Conservation (phyloP, 1,140 invertebrate genomes). For the Zaprionus africanus region DNA sequence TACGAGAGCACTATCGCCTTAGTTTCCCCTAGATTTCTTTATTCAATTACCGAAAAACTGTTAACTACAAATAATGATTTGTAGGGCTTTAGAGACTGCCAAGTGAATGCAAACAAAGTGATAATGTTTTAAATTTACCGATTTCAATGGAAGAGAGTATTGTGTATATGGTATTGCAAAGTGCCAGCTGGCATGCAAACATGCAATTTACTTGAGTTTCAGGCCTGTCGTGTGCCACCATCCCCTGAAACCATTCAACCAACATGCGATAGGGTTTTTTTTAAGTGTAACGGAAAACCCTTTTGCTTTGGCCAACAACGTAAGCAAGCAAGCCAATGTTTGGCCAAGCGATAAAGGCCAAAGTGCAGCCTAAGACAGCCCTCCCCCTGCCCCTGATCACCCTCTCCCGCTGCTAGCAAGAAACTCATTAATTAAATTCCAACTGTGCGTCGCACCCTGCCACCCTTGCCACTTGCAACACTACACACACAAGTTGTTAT, state of each 20-base stretch:
- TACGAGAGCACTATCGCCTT: neutral
- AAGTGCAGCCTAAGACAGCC: constrained; percentile 47
- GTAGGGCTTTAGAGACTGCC: neutral
- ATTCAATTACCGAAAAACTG: neutral
- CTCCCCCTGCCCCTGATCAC: neutral
- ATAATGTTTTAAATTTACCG: constrained; percentile 14
- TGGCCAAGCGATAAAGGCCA: constrained; percentile 52
- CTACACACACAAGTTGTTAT: constrained; percentile 1
- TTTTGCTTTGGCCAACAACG: constrained; percentile 59
- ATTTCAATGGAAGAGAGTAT: constrained; percentile 40
- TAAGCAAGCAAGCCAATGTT: constrained; percentile 49
- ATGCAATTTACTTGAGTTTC: constrained; percentile 57
- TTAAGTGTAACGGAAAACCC: constrained; percentile 62
- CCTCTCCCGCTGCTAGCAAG: neutral
- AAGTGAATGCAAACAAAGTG: constrained; percentile 18
- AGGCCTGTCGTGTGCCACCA: constrained; percentile 32
- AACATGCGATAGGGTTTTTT: constrained; percentile 24
- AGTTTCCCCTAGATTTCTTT: neutral
- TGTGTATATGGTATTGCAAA: constrained; percentile 28
- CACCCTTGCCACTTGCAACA: constrained; percentile 11
- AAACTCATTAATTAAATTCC: constrained; percentile 71
- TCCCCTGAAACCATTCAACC: neutral
- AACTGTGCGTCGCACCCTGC: constrained; percentile 47
- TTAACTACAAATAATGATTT: neutral
- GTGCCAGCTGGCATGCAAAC: constrained; percentile 65